Base-by-base conservation (phyloP, 1,140 invertebrate species). In the Phocides pigmalion region DNA sequence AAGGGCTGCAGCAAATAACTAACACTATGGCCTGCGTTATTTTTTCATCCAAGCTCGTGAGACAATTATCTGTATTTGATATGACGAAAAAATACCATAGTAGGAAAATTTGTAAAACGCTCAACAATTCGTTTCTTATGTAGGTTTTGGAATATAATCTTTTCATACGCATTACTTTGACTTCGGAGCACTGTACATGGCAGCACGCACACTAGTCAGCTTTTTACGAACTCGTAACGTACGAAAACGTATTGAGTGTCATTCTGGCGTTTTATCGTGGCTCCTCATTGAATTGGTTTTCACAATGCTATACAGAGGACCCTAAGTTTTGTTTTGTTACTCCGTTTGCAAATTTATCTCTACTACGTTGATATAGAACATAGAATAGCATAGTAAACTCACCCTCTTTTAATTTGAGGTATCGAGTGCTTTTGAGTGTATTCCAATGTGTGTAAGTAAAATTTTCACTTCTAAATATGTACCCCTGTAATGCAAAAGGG, bases 281-380 rank as follows among this genome's bases (percentile, higher is more conserved):
- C 25, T 50, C 47, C 11, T 50, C 47, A 50, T n/a, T 35, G 22
- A 50, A 35, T 50, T 19, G 17, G 42, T 20, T 3, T 35, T 20
- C 5, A 32, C 47, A 51, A 35, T 50, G 16, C 32, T 35, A 20
- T 19, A 53, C 32, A 37, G 11, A 39, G 14, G 16, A 53, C 32
- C 50, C 32, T 53, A 20, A 53, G 32, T 53, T 11, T 53, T 53
- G 15, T 53, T 20, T n/a, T 32, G 32, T 11, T 16, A 35, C 25
- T 28, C 16, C 5, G 1, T 42, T 56, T 25, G 51, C 19, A 41
- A 25, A 42, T 41, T 56, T 15, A 25, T 25, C 25, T 56, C 25
- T 56, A 56, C 5, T 25, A n/a, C 51, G 4, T 46, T 16, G 54
- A 32, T 15, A 58, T 46, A 58, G 41, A 58, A 44, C 54, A n/a